Evolutionary conservation across 2,888 invertebrate genomes (phyloP).

Genomic region (Cantharis flavilabris): DNA sequence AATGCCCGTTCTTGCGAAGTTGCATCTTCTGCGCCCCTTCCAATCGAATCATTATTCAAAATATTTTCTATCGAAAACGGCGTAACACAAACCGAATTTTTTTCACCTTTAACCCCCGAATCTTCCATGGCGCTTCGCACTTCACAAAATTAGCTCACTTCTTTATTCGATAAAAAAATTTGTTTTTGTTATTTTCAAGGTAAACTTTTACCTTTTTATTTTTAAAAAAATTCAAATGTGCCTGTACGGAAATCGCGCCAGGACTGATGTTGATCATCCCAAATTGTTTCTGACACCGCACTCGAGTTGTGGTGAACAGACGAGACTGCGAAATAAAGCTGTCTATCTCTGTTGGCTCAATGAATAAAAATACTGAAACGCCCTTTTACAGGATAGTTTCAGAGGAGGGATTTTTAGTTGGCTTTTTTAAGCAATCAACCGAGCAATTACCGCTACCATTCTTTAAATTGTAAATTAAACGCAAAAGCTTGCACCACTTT

Average conservation of each 20-base stretch:
- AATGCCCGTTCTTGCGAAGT: slow-evolving; percentile 49
- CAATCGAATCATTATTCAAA: slow-evolving; percentile 57
- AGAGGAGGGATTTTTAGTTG: slow-evolving; percentile 15
- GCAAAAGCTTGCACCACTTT: background rate
- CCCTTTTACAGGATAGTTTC: slow-evolving; percentile 16
- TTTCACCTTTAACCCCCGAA: slow-evolving; percentile 24
- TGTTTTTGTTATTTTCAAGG: background rate
- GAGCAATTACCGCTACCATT: background rate
- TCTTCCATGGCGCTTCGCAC: slow-evolving; percentile 26
- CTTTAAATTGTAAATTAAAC: background rate
- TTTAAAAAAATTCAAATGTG: slow-evolving; percentile 5
- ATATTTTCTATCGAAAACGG: slow-evolving; percentile 78
- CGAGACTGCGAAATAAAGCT: slow-evolving; percentile 38
- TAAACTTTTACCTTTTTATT: background rate
- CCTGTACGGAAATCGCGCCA: slow-evolving; percentile 41
- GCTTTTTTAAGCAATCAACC: slow-evolving; percentile 1
- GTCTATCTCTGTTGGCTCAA: slow-evolving; percentile 25
- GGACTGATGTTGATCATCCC: slow-evolving; percentile 49
- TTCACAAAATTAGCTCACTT: background rate
- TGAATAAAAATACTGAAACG: slow-evolving; percentile 30
- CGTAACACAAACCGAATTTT: slow-evolving; percentile 53
- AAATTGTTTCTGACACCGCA: slow-evolving; percentile 51
- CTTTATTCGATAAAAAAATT: background rate
- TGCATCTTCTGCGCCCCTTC: slow-evolving; percentile 43
- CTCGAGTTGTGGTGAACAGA: slow-evolving; percentile 40